Evolutionary conservation across 2,797 vertebrate species (phyloP).

Genomic region (Acanthiza pusilla): DNA sequence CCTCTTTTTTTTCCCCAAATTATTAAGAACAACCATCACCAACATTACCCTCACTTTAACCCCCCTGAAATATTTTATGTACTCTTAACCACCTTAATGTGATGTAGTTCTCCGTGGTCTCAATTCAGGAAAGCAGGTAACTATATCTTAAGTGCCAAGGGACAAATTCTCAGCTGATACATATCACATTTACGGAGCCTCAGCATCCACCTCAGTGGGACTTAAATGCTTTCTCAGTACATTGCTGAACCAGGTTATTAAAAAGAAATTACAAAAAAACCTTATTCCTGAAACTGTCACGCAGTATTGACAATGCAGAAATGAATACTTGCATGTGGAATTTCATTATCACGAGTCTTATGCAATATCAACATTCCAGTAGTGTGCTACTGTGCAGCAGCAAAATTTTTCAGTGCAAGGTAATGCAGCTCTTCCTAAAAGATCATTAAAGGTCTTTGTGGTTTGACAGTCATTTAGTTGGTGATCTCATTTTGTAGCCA

Average conservation of each 20-base stretch:
- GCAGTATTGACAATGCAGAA: not conserved
- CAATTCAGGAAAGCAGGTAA: not conserved
- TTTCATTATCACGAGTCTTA: not conserved
- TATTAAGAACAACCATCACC: not conserved
- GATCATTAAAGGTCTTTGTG: slow-evolving; percentile 9
- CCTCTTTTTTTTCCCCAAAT: not conserved
- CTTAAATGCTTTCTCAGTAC: not conserved
- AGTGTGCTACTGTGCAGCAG: not conserved
- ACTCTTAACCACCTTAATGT: not conserved
- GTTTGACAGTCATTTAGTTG: not conserved
- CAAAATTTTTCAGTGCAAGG: not conserved
- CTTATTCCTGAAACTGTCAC: not conserved
- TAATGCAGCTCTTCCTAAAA: not conserved
- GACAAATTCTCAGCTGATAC: not conserved
- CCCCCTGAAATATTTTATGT: not conserved
- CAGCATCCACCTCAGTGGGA: not conserved
- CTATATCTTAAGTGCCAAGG: not conserved
- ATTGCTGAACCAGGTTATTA: not conserved
- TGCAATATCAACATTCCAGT: not conserved
- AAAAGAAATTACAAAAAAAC: not conserved
- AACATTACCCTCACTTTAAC: not conserved
- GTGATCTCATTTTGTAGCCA: slow-evolving; percentile 44
- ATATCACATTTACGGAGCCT: not conserved
- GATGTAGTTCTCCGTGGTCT: not conserved
- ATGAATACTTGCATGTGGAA: not conserved